A percentile compares a stretch with the other conserved stretches of the same genome.
These are phyloP conservation scores for Archilochus colubris DNA, from an alignment of 2,113 vertebrate genomes.

Conservation along the genomic window DNA sequence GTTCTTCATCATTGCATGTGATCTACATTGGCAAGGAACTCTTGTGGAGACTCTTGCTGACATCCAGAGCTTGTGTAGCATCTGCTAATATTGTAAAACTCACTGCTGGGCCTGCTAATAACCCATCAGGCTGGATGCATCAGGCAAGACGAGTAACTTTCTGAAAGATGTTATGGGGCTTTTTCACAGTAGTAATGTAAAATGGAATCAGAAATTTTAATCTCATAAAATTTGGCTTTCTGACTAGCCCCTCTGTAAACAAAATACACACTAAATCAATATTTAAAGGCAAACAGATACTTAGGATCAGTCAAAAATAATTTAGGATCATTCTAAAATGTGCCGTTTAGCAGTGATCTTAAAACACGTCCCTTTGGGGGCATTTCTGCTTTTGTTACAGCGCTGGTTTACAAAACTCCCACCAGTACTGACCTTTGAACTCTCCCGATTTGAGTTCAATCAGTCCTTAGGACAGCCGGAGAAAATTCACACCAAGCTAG, in stretches of 20 bases:
- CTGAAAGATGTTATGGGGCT: background rate
- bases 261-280: background rate
- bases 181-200: background rate
- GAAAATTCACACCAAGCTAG: constrained; percentile 97
- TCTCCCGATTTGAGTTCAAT: constrained; percentile 98
- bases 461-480: constrained; percentile 96
- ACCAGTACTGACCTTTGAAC: constrained; percentile 95
- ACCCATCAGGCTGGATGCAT: background rate
- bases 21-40: background rate
- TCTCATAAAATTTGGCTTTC: background rate
- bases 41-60: background rate
- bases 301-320: background rate
- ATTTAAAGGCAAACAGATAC: background rate
- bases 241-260: background rate
- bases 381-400: constrained; percentile 73
- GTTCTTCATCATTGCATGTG: background rate
- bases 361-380: constrained; percentile 16
- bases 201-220: background rate
- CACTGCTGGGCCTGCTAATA: background rate
- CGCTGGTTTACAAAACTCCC: constrained; percentile 97
- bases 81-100: background rate
- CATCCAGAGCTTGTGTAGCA: background rate
- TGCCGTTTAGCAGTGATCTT: background rate
- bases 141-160: background rate
- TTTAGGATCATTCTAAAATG: background rate